phyloP scores from a whole-genome alignment of 2,113 vertebrate species.

The Stigmatopora argus region DNA sequence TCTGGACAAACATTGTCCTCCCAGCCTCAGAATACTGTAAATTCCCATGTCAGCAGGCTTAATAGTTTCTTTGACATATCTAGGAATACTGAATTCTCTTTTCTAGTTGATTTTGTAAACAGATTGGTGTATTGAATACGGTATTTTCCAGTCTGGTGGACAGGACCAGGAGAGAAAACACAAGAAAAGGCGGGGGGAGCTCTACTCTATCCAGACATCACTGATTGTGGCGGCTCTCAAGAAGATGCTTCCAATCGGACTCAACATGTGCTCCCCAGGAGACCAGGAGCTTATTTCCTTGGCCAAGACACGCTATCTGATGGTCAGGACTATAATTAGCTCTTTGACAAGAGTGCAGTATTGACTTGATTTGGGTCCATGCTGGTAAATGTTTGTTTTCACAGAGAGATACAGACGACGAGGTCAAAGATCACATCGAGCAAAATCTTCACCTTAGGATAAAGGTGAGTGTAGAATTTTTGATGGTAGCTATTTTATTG shows the following conservation, averaged over 20 bases:
- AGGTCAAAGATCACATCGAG: conserved; percentile 89
- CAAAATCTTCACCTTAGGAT: conserved; percentile 92
- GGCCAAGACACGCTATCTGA: conserved; percentile 84
- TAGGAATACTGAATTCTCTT: background rate
- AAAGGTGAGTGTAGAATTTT: conserved; percentile 73
- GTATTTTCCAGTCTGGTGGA: conserved; percentile 84
- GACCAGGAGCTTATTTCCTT: conserved; percentile 96
- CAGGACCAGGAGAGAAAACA: conserved; percentile 97
- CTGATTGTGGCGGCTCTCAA: conserved; percentile 95
- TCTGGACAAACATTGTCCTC: conserved; percentile 18
- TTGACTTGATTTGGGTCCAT: background rate
- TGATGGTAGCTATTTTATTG: background rate
- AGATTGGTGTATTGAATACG: conserved; percentile 5
- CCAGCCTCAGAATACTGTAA: conserved; percentile 15
- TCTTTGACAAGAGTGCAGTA: background rate
- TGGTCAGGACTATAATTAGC: conserved; percentile 69
- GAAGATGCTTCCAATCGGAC: conserved; percentile 96
- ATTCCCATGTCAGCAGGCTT: conserved; percentile 14
- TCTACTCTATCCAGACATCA: conserved; percentile 96
- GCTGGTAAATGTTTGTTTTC: conserved; percentile 26
- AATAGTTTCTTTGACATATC: background rate
- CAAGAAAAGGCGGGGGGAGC: conserved; percentile 88
- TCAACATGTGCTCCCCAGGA: conserved; percentile 97
- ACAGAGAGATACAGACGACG: conserved; percentile 94
- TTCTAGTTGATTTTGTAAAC: conserved; percentile 9